A percentile compares a stretch with the other conserved stretches of the same genome.
Conservation (phyloP, 2,888 invertebrate species). For the Ctenicera cuprea region DNA sequence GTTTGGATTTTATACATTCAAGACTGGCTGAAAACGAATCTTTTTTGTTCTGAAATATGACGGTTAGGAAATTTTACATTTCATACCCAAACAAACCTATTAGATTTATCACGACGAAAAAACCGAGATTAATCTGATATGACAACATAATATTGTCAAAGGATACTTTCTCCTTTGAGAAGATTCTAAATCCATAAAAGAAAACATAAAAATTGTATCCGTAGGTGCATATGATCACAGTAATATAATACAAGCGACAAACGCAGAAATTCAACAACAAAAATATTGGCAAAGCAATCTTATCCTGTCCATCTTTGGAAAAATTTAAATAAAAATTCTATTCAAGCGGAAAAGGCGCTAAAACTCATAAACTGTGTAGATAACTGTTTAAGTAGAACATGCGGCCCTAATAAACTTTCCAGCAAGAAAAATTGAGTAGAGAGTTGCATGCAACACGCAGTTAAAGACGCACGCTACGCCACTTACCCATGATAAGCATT, state of each 20-base stretch:
- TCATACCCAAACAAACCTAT: constrained; percentile 1
- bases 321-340: constrained; percentile 4
- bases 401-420: constrained; percentile 20
- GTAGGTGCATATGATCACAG: not conserved
- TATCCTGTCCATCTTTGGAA: not conserved
- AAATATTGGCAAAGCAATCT: not conserved
- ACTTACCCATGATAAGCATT: constrained; percentile 88
- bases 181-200: not conserved
- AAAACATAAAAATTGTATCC: not conserved
- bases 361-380: constrained; percentile 20
- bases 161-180: not conserved
- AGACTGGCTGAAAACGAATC: not conserved
- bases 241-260: not conserved
- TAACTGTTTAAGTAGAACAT: constrained; percentile 29
- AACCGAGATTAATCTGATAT: not conserved
- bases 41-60: constrained; percentile 18
- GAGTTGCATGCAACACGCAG: constrained; percentile 62
- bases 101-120: constrained; percentile 6
- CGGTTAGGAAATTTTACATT: constrained; percentile 2
- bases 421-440: constrained; percentile 30
- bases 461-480: constrained; percentile 40
- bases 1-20: constrained; percentile 11
- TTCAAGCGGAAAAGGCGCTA: not conserved
- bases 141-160: constrained; percentile 1
- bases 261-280: not conserved